Base-by-base conservation (phyloP, 2,888 invertebrate genomes). In the Drosophila quasianomalipes region DNA sequence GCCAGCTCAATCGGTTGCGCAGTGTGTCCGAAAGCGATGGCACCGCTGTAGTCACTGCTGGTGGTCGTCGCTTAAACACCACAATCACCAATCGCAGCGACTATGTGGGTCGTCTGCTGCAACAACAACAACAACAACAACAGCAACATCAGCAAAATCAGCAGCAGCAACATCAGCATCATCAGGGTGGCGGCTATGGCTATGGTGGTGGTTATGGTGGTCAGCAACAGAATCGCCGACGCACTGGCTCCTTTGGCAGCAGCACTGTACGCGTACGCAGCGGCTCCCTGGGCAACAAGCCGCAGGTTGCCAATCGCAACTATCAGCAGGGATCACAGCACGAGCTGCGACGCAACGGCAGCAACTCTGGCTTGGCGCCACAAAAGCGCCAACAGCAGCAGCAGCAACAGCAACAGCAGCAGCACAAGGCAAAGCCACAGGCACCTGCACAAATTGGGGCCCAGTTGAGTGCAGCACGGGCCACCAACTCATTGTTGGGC, bases 11-110 rank as follows among this genome's bases (percentile, higher is more conserved):
- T 61, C 94, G 96, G 39, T 95, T 96, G 92, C 94, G 96, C 70
- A 96, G 96, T 83, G 94, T 95, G 16, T 96, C 96, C 0, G 96
- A 96, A 90, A 96, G 96, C 77, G 94, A 94, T 59, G 94, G 94
- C 35, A 93, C 92, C 2, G 91, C 92, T 41, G 94, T 93, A 1
- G 71, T 82, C 4, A 82, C 81, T 1, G 75, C 81, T 16, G 83
- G 82, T 51, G 89, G 83, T 14, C 92, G 92, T 54, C 91, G 91
- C 39, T 91, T 93, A 0, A 93, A 93, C 70, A 93, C 93, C 14
- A 93, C 93, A 22, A 93, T 93, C 57, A 92, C 92, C 60, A 93
- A 93, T 87, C 93, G 93, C 66, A 93, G 93, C 60, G 93, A 93
- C 77, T 93, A 93, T 79, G 92, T 93, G 47, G 93, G 93, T 82